Conservation (phyloP, 2,113 vertebrate species). For the Siniperca knerii region DNA sequence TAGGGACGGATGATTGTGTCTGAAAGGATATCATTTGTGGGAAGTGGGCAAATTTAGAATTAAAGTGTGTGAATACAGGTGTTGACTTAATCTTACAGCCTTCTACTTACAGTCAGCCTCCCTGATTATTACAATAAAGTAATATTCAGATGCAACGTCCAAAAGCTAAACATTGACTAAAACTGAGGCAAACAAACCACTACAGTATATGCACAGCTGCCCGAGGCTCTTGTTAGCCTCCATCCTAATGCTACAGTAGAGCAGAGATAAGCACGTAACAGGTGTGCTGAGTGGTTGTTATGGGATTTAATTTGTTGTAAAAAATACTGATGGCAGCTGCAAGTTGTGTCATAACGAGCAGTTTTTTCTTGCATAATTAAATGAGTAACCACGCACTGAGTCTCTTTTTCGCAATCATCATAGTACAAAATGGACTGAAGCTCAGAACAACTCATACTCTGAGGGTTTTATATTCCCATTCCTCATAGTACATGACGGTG, state of each 20-base stretch:
- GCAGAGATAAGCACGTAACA: constrained; percentile 23
- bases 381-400: background rate
- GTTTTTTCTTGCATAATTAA: constrained; percentile 20
- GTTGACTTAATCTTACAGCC: background rate
- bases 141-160: constrained; percentile 43
- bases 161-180: constrained; percentile 48
- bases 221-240: background rate
- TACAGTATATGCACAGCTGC: constrained; percentile 43
- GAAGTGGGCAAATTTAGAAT: background rate
- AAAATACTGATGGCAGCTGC: constrained; percentile 20
- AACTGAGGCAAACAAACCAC: constrained; percentile 23
- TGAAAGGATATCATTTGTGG: background rate
- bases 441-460: background rate
- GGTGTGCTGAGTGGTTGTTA: constrained; percentile 6
- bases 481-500: constrained; percentile 7
- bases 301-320: constrained; percentile 32
- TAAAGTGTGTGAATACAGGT: background rate
- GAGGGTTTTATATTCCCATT: background rate
- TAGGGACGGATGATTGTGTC: background rate
- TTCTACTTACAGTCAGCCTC: background rate
- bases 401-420: background rate
- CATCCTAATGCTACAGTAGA: constrained; percentile 7
- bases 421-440: background rate
- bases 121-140: constrained; percentile 3
- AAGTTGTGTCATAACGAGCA: background rate